Percentiles rank a stretch among this genome's conserved stretches.
phyloP scores from a whole-genome alignment of 2,113 vertebrate genomes.

The Coturnix japonica region DNA sequence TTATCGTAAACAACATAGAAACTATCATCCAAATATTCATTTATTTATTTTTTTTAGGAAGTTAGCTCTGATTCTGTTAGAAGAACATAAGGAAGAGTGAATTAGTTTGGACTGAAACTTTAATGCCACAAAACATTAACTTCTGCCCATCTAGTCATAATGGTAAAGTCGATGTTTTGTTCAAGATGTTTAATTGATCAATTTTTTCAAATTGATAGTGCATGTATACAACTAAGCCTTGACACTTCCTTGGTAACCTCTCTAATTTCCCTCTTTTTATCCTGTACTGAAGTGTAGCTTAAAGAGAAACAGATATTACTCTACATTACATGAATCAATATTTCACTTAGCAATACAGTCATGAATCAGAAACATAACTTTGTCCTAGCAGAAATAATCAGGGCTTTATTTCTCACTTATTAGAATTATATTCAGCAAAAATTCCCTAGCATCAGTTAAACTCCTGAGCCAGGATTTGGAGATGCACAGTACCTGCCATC shows the following conservation, averaged over 20 bases:
- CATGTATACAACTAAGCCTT: not conserved
- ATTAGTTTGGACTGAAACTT: not conserved
- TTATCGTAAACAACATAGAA: not conserved
- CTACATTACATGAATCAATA: constrained; percentile 68
- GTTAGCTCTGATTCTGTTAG: not conserved
- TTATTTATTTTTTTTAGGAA: not conserved
- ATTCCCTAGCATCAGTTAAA: not conserved
- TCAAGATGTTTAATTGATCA: not conserved
- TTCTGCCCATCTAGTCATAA: not conserved
- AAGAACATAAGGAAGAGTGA: not conserved
- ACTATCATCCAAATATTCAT: accelerated
- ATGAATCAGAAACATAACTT: constrained; percentile 46
- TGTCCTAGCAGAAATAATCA: constrained; percentile 51
- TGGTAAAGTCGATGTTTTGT: not conserved
- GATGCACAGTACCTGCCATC: constrained; percentile 32
- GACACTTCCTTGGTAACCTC: not conserved
- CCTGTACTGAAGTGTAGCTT: constrained; percentile 33
- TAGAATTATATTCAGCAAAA: constrained; percentile 19
- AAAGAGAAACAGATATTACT: constrained; percentile 49
- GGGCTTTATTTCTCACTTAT: constrained; percentile 31
- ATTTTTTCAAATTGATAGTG: not conserved
- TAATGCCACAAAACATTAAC: not conserved
- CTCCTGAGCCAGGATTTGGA: constrained; percentile 61
- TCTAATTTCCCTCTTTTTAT: constrained; percentile 51
- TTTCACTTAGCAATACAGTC: constrained; percentile 57